These are phyloP conservation scores for Sceloporus tristichus DNA, from an alignment of 2,113 vertebrate genomes.

Conservation along the genomic window DNA sequence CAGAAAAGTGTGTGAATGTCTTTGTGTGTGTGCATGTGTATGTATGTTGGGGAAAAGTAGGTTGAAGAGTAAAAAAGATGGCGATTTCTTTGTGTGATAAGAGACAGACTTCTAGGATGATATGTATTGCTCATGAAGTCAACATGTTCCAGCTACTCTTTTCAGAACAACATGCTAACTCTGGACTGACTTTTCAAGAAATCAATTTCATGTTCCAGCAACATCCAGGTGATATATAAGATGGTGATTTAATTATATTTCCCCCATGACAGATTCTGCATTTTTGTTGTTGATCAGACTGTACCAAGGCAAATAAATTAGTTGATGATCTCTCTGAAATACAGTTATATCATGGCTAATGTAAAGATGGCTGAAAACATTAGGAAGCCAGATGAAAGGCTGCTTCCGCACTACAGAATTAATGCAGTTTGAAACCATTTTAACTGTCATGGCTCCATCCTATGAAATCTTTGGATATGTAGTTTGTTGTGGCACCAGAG, in stretches of 20 bases:
- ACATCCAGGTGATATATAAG: conserved; percentile 46
- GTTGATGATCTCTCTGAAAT: neutral
- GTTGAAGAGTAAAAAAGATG: conserved; percentile 16
- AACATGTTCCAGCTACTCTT: conserved; percentile 9
- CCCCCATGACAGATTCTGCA: neutral
- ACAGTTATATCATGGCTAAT: conserved; percentile 9
- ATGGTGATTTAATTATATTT: conserved; percentile 35
- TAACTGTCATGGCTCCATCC: no score
- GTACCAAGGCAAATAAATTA: neutral
- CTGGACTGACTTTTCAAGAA: conserved; percentile 36
- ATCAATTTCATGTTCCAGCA: neutral
- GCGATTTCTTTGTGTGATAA: neutral
- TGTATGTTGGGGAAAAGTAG: neutral
- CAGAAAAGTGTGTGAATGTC: conserved; percentile 23
- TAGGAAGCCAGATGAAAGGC: neutral
- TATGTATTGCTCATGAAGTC: conserved; percentile 20
- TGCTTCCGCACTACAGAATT: no score
- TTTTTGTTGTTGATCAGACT: conserved; percentile 3
- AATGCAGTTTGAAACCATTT: no score
- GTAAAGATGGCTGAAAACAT: neutral
- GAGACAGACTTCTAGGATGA: neutral
- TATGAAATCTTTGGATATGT: no score
- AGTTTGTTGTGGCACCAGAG: no score
- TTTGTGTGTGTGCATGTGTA: neutral
- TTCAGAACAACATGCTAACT: conserved; percentile 27